Base-by-base conservation (phyloP, 2,797 vertebrate genomes). In the Notolepis coatsorum region DNA sequence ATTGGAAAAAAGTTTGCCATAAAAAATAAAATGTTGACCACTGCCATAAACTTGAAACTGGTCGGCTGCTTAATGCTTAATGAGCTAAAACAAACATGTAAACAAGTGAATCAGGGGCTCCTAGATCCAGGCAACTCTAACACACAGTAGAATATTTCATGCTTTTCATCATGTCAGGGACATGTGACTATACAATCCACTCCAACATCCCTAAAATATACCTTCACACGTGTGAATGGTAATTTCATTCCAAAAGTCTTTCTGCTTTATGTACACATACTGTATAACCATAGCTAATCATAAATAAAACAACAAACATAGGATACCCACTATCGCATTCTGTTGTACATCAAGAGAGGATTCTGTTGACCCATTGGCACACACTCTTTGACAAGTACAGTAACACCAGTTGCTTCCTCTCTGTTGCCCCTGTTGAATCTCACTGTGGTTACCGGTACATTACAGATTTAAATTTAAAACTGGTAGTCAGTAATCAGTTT, bases 191-290 rank as follows among this genome's bases (percentile, higher is more conserved):
- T n/a, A n/a, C n/a, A n/a, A n/a, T n/a, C n/a, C 3, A 45, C 24
- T 54, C 65, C 47, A 41, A 57, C 66, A 51, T 61, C 31, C 66
- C 63, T 56, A n/a, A n/a, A n/a, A n/a, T n/a, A 38, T 2, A 41
- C 60, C 70, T 79, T 81, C 77, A 83, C 80, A 68, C 12, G 13
- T 41, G 79, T 67, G 56, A 84, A 80, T 68, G 75, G 69, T 82
- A 47, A 70, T 51, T 66, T 51, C 17, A 2, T 41, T 51, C 48
- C 48, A 33, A 35, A 55, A 62, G 64, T 47, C 27, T 39, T 18
- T 57, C 25, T 38, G 56, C 33, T 53, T 65, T 46, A 63, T 57
- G 37, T 41, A 67, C 37, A 73, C 35, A n/a, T n/a, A n/a, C n/a
- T n/a, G 21, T 17, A 46, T 47, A 54, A 53, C 18, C 1, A 13